Evolutionary conservation across 2,113 vertebrate species (phyloP), one percentile per base, ranked within the genome.

Genomic region (Malurus cyaneus): DNA sequence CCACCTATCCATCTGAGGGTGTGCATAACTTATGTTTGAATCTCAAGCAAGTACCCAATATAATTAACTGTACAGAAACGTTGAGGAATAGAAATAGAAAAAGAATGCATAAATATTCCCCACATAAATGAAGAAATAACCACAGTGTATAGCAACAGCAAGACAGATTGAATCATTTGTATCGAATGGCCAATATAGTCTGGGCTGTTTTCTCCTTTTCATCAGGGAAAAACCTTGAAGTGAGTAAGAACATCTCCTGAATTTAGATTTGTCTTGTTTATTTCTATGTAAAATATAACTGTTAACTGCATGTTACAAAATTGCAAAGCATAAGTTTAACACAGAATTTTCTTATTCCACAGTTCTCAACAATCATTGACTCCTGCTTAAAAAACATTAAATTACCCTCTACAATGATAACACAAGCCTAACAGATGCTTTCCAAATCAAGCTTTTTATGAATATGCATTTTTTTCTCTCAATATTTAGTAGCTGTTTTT

Each of bases 121-220:
- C 17, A 39, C 5, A 5, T 54, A 85, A 87, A 87, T 2, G 2
- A 79, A 82, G 29, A 88, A 76, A 65, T 57, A 76, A 80, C 9
- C 25, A 34, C 28, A 17, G 34, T 12, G 14, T 36, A 53, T 46
- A n/a, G 31, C 36, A 89, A 60, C 14, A 66, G 13, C n/a, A 66
- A 26, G 66, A 78, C 18, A 80, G 67, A 67, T 16, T 73, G 47
- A 56, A 41, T 50, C 12, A 36, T 65, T 53, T 54, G 11, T 60
- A 44, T 32, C 0, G 0, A 69, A 50, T 64, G 6, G 16, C 15
- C 61, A 54, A 67, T 8, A 5, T 7, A 47, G 6, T 36, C 70
- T 39, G 31, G 78, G 11, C 23, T 39, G 54, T 85, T 78, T 74
- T 71, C 42, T 34, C 24, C 25, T n/a, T 78, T 86, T 84, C 42